Base-by-base conservation (phyloP, 2,113 vertebrate species). In the Osmerus mordax region DNA sequence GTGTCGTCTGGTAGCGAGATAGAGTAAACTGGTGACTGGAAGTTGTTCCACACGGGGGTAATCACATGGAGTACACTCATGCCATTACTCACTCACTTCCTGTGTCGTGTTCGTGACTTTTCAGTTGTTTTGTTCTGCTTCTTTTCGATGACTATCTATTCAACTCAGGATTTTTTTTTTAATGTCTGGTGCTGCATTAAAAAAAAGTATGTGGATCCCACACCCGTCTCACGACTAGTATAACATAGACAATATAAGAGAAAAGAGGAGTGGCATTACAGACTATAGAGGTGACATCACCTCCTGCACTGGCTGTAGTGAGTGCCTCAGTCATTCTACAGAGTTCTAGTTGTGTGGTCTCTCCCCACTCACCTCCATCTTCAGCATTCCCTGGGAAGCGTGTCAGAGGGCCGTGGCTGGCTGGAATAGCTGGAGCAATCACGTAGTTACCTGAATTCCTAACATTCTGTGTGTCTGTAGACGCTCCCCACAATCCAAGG, bases 391-490 rank as follows among this genome's bases (percentile, higher is more conserved):
- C 72, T 59, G 73, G 77, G 72, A 73, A 81, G 73, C 55, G 78
- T 81, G 82, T 84, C 81, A 85, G 73, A 76, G n/a, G 71, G 74
- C 62, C 70, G 69, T 16, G 73, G 51, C 72, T 15, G 63, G 29
- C 74, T 53, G 83, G 87, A 86, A 68, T 87, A 81, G 87, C 54
- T 82, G 79, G 83, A 83, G 76, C 77, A 72, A 85, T 89, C 75
- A 77, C 74, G 71, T 84, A 41, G 5, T 41, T 41, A 86, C 84
- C 87, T 89, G 80, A 85, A 91, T 90, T 90, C 87, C 80, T 83
- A 68, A 77, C 87, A 90, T 90, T 90, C 87, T n/a, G n/a, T 82
- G 41, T 73, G 69, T 74, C 64, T 85, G 83, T 84, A 41, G 36
- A 41, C 36, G 36, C 75, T 70, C n/a, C 72, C 83, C 75, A 72